Percentiles rank a stretch among this genome's conserved stretches.
These are phyloP conservation scores for Apteryx owenii DNA, from an alignment of 2,113 vertebrate species.

Conservation along the genomic window DNA sequence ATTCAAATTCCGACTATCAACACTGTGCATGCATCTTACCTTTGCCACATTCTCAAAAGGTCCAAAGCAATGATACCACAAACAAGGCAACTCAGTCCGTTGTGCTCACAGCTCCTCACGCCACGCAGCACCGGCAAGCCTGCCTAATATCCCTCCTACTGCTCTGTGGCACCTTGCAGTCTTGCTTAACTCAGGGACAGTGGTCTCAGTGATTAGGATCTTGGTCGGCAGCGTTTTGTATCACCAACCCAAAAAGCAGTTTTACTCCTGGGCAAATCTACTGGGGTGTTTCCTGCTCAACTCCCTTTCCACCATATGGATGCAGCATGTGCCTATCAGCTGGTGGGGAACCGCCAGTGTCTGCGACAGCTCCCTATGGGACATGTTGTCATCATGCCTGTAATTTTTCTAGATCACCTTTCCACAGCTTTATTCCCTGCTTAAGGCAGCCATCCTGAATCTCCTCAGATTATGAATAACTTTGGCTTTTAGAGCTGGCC, in stretches of 20 bases:
- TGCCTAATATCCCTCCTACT: not conserved
- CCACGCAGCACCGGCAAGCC: rapidly evolving
- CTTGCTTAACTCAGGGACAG: not conserved
- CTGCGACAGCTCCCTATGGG: not conserved
- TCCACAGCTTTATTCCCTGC: not conserved
- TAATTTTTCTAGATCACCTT: not conserved
- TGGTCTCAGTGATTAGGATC: not conserved
- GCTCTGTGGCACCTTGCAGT: not conserved
- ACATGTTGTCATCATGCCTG: rapidly evolving
- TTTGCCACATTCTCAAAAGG: not conserved
- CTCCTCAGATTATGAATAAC: not conserved
- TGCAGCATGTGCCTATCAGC: not conserved
- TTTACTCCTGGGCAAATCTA: not conserved
- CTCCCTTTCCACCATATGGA: not conserved
- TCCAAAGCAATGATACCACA: not conserved
- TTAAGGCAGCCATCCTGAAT: not conserved
- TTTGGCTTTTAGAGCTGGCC: not conserved
- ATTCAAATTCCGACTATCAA: not conserved
- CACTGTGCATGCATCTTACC: not conserved
- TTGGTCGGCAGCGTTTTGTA: not conserved
- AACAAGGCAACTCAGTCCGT: not conserved
- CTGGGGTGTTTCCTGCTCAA: not conserved
- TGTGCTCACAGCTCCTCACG: not conserved
- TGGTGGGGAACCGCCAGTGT: not conserved
- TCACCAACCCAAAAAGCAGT: not conserved